Evolutionary conservation across 2,888 invertebrate genomes (phyloP).

Genomic region (Dichetophora obliterata): DNA sequence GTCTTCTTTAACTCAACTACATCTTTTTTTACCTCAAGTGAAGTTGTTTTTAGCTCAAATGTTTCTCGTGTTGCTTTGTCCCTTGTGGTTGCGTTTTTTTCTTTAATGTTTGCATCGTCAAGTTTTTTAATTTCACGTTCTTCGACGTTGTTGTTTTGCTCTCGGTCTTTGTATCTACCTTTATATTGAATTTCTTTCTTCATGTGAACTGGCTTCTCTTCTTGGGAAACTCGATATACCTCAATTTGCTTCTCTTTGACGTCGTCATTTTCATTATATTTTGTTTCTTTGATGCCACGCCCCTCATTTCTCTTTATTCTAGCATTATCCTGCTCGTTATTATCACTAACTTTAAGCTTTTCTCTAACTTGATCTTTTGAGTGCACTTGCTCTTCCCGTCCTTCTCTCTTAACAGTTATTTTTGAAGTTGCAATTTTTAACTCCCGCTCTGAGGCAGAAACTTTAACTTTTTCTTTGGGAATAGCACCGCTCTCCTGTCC

Average conservation of each 20-base stretch:
- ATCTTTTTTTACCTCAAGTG: neutral
- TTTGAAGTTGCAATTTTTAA: neutral
- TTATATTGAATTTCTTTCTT: neutral
- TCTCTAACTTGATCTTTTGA: neutral
- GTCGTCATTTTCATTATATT: neutral
- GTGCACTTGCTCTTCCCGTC: conserved; percentile 16
- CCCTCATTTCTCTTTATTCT: neutral
- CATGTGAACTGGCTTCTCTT: neutral
- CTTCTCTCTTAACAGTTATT: conserved; percentile 25
- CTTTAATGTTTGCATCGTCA: too few species aligned
- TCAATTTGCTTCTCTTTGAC: neutral
- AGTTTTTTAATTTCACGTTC: too few species aligned
- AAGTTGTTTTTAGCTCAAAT: too few species aligned
- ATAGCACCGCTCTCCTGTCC: too few species aligned
- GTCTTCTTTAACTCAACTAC: neutral
- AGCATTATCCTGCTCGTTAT: neutral
- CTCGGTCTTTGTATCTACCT: too few species aligned
- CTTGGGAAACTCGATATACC: neutral
- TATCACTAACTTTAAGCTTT: neutral
- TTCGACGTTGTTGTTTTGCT: too few species aligned
- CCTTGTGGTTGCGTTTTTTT: too few species aligned
- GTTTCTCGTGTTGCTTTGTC: too few species aligned
- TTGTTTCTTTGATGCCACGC: neutral
- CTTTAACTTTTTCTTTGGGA: too few species aligned
- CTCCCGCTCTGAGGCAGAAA: too few species aligned